A percentile compares a stretch with the other conserved stretches of the same genome.
phyloP scores from a whole-genome alignment of 2,797 vertebrate species.

The Cercopithecus diana region DNA sequence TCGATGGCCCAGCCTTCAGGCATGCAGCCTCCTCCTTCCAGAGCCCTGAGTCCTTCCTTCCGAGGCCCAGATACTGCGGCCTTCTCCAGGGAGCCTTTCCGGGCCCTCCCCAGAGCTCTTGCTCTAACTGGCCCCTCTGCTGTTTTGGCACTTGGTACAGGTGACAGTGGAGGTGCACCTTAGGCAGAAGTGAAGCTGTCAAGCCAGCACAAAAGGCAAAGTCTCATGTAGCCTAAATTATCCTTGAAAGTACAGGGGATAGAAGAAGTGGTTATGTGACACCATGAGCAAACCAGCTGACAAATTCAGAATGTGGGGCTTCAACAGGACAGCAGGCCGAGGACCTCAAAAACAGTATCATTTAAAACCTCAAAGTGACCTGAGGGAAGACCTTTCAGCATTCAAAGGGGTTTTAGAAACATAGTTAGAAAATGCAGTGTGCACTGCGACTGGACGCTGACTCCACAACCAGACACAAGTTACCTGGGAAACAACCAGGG shows the following conservation, averaged over 20 bases:
- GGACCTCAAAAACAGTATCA: not conserved
- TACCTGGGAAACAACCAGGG: not conserved
- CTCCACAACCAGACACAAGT: not conserved
- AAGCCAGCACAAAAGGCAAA: not conserved
- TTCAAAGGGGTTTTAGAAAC: not conserved
- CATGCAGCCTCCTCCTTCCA: not conserved
- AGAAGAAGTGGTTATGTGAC: not conserved
- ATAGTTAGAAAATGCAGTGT: not conserved
- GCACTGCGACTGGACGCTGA: not conserved
- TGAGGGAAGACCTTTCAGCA: not conserved
- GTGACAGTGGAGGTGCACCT: not conserved
- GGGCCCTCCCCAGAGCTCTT: not conserved
- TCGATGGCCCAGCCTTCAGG: not conserved
- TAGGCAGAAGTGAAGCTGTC: not conserved
- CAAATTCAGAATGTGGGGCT: not conserved
- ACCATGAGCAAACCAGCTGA: not conserved
- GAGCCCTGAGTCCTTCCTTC: not conserved
- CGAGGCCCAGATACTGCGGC: not conserved
- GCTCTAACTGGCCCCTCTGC: not conserved
- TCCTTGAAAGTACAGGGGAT: not conserved
- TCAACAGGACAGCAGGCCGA: not conserved
- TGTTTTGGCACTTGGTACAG: conserved; percentile 26
- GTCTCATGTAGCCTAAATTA: not conserved
- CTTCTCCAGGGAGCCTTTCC: not conserved
- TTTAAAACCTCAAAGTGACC: not conserved